Evolutionary conservation across 2,888 invertebrate genomes (phyloP).

Genomic region (Torymus tubicola): DNA sequence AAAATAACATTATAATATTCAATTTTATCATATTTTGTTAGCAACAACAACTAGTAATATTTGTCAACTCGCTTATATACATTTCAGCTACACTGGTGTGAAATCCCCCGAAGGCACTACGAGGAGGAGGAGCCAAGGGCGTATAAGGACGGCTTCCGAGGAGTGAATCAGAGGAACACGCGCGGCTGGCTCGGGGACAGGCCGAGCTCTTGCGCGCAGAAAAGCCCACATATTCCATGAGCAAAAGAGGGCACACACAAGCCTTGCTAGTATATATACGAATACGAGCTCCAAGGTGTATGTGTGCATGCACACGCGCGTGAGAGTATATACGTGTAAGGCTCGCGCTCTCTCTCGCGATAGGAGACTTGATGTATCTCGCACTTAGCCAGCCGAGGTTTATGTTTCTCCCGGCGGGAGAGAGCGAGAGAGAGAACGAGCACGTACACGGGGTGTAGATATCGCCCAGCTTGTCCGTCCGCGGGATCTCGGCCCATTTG

Average conservation of each 20-base stretch:
- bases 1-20: no score
- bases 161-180: constrained; percentile 15
- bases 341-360: background rate
- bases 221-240: no score
- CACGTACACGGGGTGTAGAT: constrained; percentile 55
- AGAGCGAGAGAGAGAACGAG: constrained; percentile 23
- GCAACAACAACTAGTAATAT: no score
- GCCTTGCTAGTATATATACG: no score
- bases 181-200: constrained; percentile 49
- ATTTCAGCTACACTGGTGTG: no score
- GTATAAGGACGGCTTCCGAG: constrained; percentile 51
- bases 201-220: background rate
- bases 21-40: no score
- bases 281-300: no score
- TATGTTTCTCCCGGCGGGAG: constrained; percentile 44
- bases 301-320: no score
- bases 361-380: constrained; percentile 73
- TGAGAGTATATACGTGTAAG: no score
- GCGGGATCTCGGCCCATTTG: constrained; percentile 63
- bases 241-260: no score
- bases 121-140: constrained; percentile 42
- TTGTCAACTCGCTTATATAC: no score
- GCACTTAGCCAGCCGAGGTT: constrained; percentile 70
- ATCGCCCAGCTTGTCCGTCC: constrained; percentile 61
- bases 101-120: background rate